Base-by-base conservation (phyloP, 2,797 vertebrate genomes). In the Galaxias olidus region DNA sequence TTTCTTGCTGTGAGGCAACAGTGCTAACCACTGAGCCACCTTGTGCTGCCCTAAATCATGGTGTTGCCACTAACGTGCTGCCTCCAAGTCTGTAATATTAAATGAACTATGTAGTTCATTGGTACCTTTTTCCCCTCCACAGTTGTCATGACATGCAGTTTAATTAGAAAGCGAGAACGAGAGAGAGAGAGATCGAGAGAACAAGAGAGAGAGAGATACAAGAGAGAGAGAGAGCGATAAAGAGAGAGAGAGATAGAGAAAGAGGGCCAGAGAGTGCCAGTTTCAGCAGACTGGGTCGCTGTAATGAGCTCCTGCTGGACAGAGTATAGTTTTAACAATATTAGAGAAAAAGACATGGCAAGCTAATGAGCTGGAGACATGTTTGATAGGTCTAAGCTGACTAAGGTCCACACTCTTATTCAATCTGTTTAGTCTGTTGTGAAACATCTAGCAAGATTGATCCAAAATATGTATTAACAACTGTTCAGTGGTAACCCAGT, bases 271-370 rank as follows among this genome's bases (percentile, higher is more conserved):
- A n/a, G 17, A 60, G 45, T 11, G 45, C 17, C 45, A 30, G 18
- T 1, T 12, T 44, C 17, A 43, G 9, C 41, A 10, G 14, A n/a
- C 48, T 62, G 55, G 19, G 19, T 46, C 8, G 17, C 56, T 40
- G 14, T 80, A 69, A 80, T 61, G 65, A 77, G 56, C 66, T 62
- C 73, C 69, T 58, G 63, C 70, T 65, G 65, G 10, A 68, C 18
- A 46, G 73, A 71, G 63, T 30, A n/a, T n/a, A 65, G 68, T 73
- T 65, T 82, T 80, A 83, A 77, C 40, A 17, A 75, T 78, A 84
- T 81, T 76, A 80, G 59, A 44, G 43, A 42, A n/a, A n/a, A 19
- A 30, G 30, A 30, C 30, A 30, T 30, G 30, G 63, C 7, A 30
- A 61, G 67, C 55, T 81, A 79, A 85, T 74, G 72, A 84, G 79